These are phyloP conservation scores for Leucoraja erinaceus DNA, from an alignment of 2,113 vertebrate species.

Conservation along the genomic window DNA sequence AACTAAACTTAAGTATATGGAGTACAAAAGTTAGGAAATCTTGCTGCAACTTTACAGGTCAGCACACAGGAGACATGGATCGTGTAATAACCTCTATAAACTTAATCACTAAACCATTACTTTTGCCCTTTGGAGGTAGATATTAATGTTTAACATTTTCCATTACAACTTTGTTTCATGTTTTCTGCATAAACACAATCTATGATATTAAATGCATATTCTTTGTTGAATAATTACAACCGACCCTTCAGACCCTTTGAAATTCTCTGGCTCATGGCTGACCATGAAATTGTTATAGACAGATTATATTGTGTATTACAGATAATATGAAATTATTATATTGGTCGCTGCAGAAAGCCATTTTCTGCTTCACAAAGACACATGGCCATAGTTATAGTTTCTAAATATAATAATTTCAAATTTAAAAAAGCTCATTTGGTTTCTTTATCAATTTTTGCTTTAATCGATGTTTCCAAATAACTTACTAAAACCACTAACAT, in stretches of 20 bases:
- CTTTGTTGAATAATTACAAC: background rate
- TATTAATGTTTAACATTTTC: background rate
- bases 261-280: background rate
- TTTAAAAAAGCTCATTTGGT: background rate
- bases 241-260: background rate
- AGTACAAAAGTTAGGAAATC: too few relatives aligned
- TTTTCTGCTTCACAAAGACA: background rate
- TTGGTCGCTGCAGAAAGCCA: background rate
- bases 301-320: too few relatives aligned
- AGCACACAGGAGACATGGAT: background rate
- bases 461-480: too few relatives aligned
- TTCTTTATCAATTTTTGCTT: background rate
- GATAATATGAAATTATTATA: background rate
- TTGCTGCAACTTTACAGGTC: background rate
- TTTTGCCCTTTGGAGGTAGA: background rate
- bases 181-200: background rate
- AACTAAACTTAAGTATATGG: too few relatives aligned
- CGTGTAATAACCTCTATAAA: background rate
- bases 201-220: too few relatives aligned
- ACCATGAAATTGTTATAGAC: background rate
- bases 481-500: background rate
- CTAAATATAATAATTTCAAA: too few relatives aligned
- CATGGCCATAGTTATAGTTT: background rate
- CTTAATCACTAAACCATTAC: background rate
- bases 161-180: background rate